Evolutionary conservation across 2,888 invertebrate genomes (phyloP).

Genomic region (Eumerus sabulonum): DNA sequence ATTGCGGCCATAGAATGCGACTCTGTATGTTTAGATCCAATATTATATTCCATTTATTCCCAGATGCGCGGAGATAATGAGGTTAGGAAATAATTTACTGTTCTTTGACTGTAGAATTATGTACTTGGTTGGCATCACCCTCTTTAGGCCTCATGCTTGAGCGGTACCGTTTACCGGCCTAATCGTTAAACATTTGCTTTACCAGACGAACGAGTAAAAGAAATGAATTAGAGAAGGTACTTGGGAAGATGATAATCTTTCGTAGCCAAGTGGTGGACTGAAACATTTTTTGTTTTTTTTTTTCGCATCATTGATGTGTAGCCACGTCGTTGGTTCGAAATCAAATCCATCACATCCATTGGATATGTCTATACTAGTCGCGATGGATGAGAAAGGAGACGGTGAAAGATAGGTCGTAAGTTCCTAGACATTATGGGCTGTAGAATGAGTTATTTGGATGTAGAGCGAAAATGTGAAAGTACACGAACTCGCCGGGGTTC

Average conservation of each 20-base stretch:
- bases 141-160: background rate
- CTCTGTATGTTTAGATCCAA: conserved; percentile 47
- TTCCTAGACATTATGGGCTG: too few species aligned
- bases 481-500: too few species aligned
- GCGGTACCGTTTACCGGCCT: conserved; percentile 48
- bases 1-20: conserved; percentile 21
- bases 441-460: too few species aligned
- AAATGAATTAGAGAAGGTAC: conserved; percentile 40
- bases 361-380: too few species aligned
- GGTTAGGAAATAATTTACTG: conserved; percentile 61
- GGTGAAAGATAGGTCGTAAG: too few species aligned
- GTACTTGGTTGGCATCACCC: conserved; percentile 39
- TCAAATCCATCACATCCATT: too few species aligned
- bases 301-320: too few species aligned
- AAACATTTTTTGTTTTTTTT: too few species aligned
- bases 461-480: too few species aligned
- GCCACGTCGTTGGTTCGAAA: too few species aligned
- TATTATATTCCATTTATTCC: conserved; percentile 50
- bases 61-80: conserved; percentile 61
- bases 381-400: too few species aligned
- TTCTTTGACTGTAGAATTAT: conserved; percentile 61
- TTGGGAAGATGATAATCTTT: background rate
- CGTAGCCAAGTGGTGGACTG: too few species aligned
- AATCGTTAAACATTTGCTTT: conserved; percentile 55
- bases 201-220: conserved; percentile 42